phyloP scores from a whole-genome alignment of 2,888 invertebrate genomes.

The Melangyna quadrimaculata region DNA sequence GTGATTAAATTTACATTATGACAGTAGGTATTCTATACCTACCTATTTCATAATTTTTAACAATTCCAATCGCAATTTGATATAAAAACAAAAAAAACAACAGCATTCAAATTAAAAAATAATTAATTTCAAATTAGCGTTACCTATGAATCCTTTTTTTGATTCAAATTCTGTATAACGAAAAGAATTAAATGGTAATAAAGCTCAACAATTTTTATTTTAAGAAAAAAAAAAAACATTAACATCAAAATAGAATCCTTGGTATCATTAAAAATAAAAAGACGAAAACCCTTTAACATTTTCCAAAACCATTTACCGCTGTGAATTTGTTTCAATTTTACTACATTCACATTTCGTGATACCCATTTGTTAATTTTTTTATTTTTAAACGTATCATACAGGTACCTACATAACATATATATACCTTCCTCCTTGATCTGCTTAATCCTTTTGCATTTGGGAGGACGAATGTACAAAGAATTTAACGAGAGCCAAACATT shows the following conservation, averaged over 20 bases:
- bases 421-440: constrained; percentile 45
- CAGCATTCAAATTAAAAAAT: too few species aligned
- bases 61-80: too few species aligned
- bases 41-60: too few species aligned
- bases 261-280: constrained; percentile 41
- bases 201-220: not conserved
- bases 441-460: constrained; percentile 35
- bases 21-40: too few species aligned
- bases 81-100: too few species aligned
- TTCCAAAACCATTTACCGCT: constrained; percentile 49
- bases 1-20: too few species aligned
- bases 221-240: not conserved
- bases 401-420: not conserved
- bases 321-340: constrained; percentile 53
- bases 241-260: not conserved
- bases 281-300: too few species aligned
- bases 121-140: not conserved
- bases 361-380: constrained; percentile 46
- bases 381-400: not conserved
- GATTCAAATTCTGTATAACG: not conserved
- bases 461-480: not conserved
- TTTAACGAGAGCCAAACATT: constrained; percentile 23
- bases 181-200: not conserved
- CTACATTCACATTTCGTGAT: constrained; percentile 54
- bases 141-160: not conserved